These are phyloP conservation scores for Scaptomyza flava DNA, from an alignment of 2,888 invertebrate species.

Conservation along the genomic window DNA sequence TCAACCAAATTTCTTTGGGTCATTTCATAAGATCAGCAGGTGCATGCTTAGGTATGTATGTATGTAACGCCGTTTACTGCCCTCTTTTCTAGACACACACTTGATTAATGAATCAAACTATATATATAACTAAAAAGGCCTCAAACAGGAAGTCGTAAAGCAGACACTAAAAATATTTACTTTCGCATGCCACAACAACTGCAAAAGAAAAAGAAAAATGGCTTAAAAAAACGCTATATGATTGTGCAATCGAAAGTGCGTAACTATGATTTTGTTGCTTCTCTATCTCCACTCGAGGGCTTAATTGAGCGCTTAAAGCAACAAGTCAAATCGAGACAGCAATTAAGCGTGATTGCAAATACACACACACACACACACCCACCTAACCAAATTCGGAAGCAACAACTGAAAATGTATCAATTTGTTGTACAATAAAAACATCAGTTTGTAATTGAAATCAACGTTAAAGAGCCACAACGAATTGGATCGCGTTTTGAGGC, in stretches of 20 bases:
- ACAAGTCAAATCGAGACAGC: slow-evolving; percentile 16
- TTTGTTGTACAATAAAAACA: slow-evolving; percentile 21
- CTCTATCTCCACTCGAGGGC: slow-evolving; percentile 18
- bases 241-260: slow-evolving; percentile 70
- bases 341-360: slow-evolving; percentile 39
- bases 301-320: slow-evolving; percentile 58
- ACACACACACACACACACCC: slow-evolving; percentile 20
- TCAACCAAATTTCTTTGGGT: slow-evolving; percentile 28
- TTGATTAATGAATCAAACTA: slow-evolving; percentile 63
- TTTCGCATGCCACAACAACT: slow-evolving; percentile 65
- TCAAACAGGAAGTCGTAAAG: slow-evolving; percentile 52
- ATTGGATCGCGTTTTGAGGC: slow-evolving; percentile 24
- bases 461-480: slow-evolving; percentile 26
- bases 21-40: slow-evolving; percentile 52
- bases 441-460: slow-evolving; percentile 62
- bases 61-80: slow-evolving; percentile 15
- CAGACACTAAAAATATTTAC: slow-evolving; percentile 59
- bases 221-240: slow-evolving; percentile 11
- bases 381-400: slow-evolving; percentile 40
- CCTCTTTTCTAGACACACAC: slow-evolving; percentile 21
- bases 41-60: slow-evolving; percentile 27
- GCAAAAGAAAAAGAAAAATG: slow-evolving; percentile 11
- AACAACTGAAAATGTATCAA: slow-evolving; percentile 33
- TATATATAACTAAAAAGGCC: slow-evolving; percentile 28
- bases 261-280: slow-evolving; percentile 53